phyloP scores from a whole-genome alignment of 2,113 vertebrate genomes.

The Antigone vipio region DNA sequence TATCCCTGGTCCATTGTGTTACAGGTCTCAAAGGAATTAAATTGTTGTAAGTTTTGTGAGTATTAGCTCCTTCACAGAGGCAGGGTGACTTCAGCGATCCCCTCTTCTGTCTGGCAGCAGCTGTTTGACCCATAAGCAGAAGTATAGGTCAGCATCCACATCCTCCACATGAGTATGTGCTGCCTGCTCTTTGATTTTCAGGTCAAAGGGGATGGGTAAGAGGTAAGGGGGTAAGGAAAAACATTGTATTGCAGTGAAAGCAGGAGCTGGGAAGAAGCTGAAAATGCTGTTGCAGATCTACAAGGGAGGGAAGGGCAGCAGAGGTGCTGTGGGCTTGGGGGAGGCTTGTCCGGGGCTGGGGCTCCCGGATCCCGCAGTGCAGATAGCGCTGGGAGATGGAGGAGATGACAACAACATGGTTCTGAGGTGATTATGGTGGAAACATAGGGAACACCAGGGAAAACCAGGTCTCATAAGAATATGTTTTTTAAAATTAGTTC shows the following conservation, averaged over 20 bases:
- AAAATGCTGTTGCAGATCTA: background rate
- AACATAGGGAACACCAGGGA: background rate
- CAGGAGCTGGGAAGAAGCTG: background rate
- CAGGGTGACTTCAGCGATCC: background rate
- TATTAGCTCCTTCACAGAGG: background rate
- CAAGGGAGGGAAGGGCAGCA: background rate
- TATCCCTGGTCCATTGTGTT: background rate
- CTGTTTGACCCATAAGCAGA: background rate
- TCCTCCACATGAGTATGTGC: fast-evolving
- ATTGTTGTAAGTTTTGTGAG: background rate
- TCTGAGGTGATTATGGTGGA: background rate
- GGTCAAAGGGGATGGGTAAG: background rate
- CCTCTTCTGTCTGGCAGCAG: background rate
- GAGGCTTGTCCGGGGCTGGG: background rate
- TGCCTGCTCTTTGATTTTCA: background rate
- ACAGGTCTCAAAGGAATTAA: background rate
- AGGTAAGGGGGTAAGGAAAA: background rate
- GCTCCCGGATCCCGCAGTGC: fast-evolving
- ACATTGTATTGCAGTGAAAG: background rate
- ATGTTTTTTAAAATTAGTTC: background rate
- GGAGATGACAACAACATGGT: background rate
- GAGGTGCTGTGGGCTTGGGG: background rate
- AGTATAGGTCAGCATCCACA: background rate
- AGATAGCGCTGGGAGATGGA: background rate
- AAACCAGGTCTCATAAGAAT: background rate